Percentiles rank a stretch among this genome's conserved stretches.
Evolutionary conservation across 2,888 invertebrate genomes (phyloP).

Genomic region (Hypomecis punctinalis): DNA sequence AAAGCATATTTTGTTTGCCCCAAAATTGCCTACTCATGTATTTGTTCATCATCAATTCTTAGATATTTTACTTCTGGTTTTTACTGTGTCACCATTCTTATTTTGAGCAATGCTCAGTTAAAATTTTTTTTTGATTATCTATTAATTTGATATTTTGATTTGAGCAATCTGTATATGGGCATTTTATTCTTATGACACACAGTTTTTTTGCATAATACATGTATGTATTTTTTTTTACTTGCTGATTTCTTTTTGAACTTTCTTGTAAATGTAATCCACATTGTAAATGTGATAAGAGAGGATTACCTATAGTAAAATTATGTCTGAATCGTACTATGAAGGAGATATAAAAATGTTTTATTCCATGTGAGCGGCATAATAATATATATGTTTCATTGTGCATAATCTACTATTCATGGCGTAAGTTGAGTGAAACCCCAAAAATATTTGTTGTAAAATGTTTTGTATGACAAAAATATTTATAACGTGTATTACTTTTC

Average conservation of each 20-base stretch:
- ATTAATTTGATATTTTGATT: not conserved
- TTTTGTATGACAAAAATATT: too few species aligned
- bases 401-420: too few species aligned
- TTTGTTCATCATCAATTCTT: too few species aligned
- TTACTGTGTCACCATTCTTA: too few species aligned
- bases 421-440: not conserved
- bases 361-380: slow-evolving; percentile 7
- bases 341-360: slow-evolving; percentile 9
- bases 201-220: too few species aligned
- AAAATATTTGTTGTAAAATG: too few species aligned
- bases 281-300: slow-evolving; percentile 26
- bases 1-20: slow-evolving; percentile 9
- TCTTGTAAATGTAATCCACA: slow-evolving; percentile 23
- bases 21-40: not conserved
- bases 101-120: too few species aligned
- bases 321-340: slow-evolving; percentile 17
- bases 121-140: not conserved
- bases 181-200: too few species aligned
- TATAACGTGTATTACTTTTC: too few species aligned
- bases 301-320: slow-evolving; percentile 18
- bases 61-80: too few species aligned
- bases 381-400: not conserved
- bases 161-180: too few species aligned
- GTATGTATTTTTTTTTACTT: not conserved
- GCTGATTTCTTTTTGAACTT: slow-evolving; percentile 1